Conservation (phyloP, 2,888 invertebrate genomes). For the Ennomos quercinarius region DNA sequence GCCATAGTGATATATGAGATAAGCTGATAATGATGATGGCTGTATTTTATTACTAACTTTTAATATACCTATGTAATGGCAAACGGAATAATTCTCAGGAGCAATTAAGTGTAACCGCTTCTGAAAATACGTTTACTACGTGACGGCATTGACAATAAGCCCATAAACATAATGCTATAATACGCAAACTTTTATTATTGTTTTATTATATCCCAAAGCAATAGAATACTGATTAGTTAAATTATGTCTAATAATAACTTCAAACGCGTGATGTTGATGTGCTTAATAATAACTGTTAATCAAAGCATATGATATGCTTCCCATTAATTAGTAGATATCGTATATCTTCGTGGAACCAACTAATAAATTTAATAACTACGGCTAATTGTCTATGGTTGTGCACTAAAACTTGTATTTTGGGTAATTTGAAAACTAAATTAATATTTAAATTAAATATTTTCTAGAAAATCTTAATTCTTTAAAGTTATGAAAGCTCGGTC, state of each 20-base stretch:
- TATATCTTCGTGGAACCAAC: no score
- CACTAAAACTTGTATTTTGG: no score
- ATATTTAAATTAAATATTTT: no score
- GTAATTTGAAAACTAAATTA: no score
- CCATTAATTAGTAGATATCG: not conserved
- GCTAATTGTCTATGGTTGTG: no score
- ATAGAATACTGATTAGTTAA: constrained; percentile 9
- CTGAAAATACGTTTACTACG: constrained; percentile 3
- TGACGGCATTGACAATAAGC: constrained; percentile 4
- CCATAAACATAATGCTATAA: not conserved
- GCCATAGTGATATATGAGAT: no score
- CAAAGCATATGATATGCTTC: not conserved
- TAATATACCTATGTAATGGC: not conserved
- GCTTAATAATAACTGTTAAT: constrained; percentile 1
- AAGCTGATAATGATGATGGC: no score
- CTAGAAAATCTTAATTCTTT: no score
- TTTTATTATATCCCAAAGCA: constrained; percentile 1
- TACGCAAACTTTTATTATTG: not conserved
- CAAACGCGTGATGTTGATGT: constrained; percentile 3
- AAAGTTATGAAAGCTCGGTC: no score
- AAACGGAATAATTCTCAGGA: not conserved
- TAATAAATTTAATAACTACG: no score
- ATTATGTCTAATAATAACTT: not conserved
- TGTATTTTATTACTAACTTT: no score
- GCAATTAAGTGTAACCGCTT: not conserved